A percentile compares a stretch with the other conserved stretches of the same genome.
Conservation (phyloP, 1,140 invertebrate genomes). For the Sycophila sp. region DNA sequence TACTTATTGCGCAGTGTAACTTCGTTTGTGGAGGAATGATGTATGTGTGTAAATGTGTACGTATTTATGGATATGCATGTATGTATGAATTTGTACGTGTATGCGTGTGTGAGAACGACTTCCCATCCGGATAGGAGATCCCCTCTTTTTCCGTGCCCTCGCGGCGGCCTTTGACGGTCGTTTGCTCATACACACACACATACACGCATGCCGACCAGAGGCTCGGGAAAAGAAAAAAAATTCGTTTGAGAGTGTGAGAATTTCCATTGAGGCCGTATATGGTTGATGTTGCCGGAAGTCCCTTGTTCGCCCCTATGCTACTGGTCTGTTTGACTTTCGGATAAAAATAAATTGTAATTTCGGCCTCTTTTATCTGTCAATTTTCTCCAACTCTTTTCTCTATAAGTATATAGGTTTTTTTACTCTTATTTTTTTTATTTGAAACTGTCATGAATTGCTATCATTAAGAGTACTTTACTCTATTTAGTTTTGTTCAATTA, state of each 20-base stretch:
- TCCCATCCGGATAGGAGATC: not conserved
- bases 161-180: too few species aligned
- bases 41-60: not conserved
- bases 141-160: not conserved
- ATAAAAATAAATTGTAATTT: not conserved
- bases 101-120: not conserved
- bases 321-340: not conserved
- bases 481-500: too few species aligned
- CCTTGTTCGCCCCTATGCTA: not conserved
- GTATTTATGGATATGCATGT: not conserved
- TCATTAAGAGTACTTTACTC: too few species aligned
- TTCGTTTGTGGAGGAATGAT: not conserved
- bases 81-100: not conserved
- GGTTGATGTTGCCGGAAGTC: not conserved
- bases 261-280: not conserved
- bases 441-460: too few species aligned
- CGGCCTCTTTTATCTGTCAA: too few species aligned
- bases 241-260: constrained; percentile 6
- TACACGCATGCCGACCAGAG: too few species aligned
- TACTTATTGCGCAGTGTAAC: not conserved
- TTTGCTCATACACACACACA: not conserved
- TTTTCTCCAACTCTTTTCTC: too few species aligned
- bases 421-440: too few species aligned
- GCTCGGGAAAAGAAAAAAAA: constrained; percentile 7
- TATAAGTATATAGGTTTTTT: too few species aligned